Conservation (phyloP, 2,113 vertebrate species). For the Lagenorhynchus albirostris region DNA sequence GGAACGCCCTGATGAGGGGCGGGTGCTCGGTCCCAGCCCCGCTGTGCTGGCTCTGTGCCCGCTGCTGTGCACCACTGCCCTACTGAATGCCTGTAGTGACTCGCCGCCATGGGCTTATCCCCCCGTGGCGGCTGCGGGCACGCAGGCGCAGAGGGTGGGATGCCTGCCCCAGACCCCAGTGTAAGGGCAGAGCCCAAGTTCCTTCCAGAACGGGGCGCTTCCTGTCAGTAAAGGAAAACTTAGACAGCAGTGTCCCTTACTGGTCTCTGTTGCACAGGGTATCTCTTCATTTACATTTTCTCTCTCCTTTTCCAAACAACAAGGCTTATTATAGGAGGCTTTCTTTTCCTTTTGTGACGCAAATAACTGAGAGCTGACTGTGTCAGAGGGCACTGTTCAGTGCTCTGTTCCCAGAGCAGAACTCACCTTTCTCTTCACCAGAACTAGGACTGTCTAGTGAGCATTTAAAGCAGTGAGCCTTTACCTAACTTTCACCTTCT, state of each 20-base stretch:
- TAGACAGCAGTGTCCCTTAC: fast-evolving
- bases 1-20: fast-evolving
- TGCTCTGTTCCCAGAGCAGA: background rate
- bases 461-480: background rate
- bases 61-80: background rate
- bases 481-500: background rate
- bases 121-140: background rate
- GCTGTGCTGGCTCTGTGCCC: fast-evolving
- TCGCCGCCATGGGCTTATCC: fast-evolving
- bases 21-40: background rate
- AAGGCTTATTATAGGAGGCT: background rate
- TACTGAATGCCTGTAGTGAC: background rate
- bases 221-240: background rate
- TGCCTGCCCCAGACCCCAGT: background rate
- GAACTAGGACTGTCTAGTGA: background rate
- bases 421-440: too few species aligned
- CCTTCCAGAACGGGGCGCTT: fast-evolving
- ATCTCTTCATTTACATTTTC: background rate
- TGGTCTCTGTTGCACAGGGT: background rate
- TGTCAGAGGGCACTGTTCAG: fast-evolving
- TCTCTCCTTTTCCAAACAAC: background rate
- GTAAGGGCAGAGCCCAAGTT: background rate
- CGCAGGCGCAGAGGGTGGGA: background rate
- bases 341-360: background rate
- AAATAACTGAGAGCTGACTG: background rate